A percentile compares a stretch with the other conserved stretches of the same genome.
These are phyloP conservation scores for Archegozetes longisetosus DNA, from an alignment of 1,140 invertebrate species.

Conservation along the genomic window DNA sequence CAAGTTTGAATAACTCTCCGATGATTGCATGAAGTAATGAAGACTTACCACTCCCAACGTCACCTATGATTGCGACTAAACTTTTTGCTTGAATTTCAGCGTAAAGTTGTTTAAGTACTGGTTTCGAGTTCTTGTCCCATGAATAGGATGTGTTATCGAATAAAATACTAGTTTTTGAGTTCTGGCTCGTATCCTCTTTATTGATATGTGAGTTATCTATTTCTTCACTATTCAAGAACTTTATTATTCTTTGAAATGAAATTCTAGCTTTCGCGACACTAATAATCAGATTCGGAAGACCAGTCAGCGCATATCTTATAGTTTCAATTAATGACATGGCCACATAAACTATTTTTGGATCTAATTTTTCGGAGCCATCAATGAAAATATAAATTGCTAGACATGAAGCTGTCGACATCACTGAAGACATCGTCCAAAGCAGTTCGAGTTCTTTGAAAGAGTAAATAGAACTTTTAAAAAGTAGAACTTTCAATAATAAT, in stretches of 20 bases:
- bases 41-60: constrained; percentile 34
- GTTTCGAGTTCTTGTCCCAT: too few relatives aligned
- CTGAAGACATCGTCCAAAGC: not conserved
- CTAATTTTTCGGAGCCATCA: not conserved
- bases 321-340: not conserved
- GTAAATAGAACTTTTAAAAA: too few relatives aligned
- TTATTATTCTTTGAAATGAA: not conserved
- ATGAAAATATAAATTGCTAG: not conserved
- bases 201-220: not conserved
- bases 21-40: constrained; percentile 39
- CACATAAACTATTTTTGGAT: not conserved
- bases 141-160: too few relatives aligned
- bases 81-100: constrained; percentile 24
- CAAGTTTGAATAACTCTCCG: constrained; percentile 36
- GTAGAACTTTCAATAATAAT: too few relatives aligned
- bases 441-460: not conserved
- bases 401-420: not conserved
- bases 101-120: constrained; percentile 23
- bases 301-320: not conserved
- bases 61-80: constrained; percentile 33
- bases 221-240: not conserved
- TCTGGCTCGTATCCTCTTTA: too few relatives aligned
- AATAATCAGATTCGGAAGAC: not conserved
- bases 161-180: too few relatives aligned
- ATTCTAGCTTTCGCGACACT: not conserved